These are phyloP conservation scores for Neodiprion lecontei DNA, from an alignment of 1,140 invertebrate species.

Conservation along the genomic window DNA sequence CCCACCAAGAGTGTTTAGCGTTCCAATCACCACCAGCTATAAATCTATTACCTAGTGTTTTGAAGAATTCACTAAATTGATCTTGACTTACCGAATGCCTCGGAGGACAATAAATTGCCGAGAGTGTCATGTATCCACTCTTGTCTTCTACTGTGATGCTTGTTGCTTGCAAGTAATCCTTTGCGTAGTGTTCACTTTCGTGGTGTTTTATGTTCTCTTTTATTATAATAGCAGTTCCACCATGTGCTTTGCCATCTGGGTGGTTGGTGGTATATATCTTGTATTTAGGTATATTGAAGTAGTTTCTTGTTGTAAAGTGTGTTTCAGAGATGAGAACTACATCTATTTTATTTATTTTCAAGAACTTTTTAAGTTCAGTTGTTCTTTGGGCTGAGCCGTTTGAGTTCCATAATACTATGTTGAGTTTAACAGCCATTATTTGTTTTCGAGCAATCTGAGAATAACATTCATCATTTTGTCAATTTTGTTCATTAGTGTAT, in stretches of 20 bases:
- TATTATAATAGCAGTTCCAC: conserved; percentile 26
- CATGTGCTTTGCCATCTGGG: conserved; percentile 29
- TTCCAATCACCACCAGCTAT: conserved; percentile 49
- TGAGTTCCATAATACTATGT: conserved; percentile 26
- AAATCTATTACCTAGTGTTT: conserved; percentile 43
- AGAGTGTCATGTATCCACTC: conserved; percentile 31
- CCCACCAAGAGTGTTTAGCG: conserved; percentile 43
- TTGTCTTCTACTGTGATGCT: conserved; percentile 33
- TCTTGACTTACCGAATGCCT: conserved; percentile 35
- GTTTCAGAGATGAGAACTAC: conserved; percentile 30
- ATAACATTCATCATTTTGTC: not conserved
- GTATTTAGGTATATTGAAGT: conserved; percentile 27
- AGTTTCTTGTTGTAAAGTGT: conserved; percentile 28
- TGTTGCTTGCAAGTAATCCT: conserved; percentile 37
- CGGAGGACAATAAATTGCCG: conserved; percentile 48
- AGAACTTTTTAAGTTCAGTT: conserved; percentile 28
- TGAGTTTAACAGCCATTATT: conserved; percentile 12
- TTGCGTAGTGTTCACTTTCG: not conserved
- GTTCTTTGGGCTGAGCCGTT: conserved; percentile 30
- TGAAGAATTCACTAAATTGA: conserved; percentile 43
- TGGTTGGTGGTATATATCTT: conserved; percentile 24
- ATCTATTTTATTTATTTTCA: conserved; percentile 31
- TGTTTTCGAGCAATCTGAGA: not conserved
- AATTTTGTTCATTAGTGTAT: not conserved
- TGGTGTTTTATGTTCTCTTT: conserved; percentile 18